A percentile compares a stretch with the other conserved stretches of the same genome.
Evolutionary conservation across 1,140 invertebrate species (phyloP).

Genomic region (Drosophila jambulina): DNA sequence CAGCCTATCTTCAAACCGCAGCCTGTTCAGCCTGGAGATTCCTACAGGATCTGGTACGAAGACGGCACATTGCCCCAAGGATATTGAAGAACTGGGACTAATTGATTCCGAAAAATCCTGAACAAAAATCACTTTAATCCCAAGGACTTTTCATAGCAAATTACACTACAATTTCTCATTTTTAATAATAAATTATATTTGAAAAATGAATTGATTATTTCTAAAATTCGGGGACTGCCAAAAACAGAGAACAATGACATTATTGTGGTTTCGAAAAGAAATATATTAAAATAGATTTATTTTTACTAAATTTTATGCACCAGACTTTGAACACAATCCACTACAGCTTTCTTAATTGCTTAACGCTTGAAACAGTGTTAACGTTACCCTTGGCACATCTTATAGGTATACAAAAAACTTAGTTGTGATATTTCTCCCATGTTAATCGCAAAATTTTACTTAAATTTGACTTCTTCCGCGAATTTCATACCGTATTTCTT

Average conservation of each 20-base stretch:
- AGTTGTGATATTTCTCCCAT: no score
- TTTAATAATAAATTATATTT: not conserved
- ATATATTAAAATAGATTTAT: no score
- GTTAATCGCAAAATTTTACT: no score
- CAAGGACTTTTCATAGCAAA: not conserved
- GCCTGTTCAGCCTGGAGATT: conserved; percentile 16
- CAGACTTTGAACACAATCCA: no score
- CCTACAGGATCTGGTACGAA: conserved; percentile 44
- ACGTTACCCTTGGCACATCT: no score
- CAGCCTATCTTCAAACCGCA: conserved; percentile 1
- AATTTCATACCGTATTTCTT: no score
- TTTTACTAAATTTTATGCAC: no score
- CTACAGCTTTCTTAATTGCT: no score
- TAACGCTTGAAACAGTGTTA: no score
- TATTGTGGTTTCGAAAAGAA: not conserved
- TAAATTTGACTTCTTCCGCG: no score
- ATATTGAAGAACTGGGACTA: conserved; percentile 22
- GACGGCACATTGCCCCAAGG: conserved; percentile 6
- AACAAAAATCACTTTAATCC: not conserved
- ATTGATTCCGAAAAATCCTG: not conserved
- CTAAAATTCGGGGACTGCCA: not conserved
- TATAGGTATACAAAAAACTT: no score
- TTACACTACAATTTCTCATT: not conserved
- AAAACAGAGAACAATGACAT: not conserved
- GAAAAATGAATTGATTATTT: not conserved